These are phyloP conservation scores for Otis tarda DNA, from an alignment of 2,113 vertebrate genomes.

Conservation along the genomic window DNA sequence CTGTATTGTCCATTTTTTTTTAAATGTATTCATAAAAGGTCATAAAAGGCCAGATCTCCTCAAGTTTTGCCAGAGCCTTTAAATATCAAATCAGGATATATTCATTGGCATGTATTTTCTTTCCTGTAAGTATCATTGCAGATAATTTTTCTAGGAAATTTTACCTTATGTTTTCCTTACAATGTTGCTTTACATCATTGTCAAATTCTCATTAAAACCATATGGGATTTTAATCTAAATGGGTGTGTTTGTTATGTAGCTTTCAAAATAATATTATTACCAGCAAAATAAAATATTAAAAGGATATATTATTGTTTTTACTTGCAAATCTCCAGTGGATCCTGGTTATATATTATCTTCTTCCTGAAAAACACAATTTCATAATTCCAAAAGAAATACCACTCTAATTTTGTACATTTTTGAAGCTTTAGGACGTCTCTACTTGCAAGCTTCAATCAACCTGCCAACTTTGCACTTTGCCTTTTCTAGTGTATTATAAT, in stretches of 20 bases:
- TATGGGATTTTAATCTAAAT: neutral
- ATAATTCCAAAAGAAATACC: neutral
- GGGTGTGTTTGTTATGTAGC: neutral
- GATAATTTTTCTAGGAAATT: neutral
- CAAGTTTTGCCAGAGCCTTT: neutral
- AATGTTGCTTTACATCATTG: neutral
- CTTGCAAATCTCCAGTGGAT: neutral
- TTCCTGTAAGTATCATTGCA: neutral
- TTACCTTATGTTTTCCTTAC: neutral
- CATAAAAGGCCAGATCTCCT: neutral
- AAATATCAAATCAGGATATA: neutral
- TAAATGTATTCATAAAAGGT: neutral
- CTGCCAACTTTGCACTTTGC: neutral
- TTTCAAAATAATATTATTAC: neutral
- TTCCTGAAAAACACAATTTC: neutral
- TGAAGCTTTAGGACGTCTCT: neutral
- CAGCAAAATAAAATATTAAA: neutral
- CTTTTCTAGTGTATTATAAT: neutral
- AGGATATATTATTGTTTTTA: neutral
- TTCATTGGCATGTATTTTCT: neutral
- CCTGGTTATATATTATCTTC: neutral
- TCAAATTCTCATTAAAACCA: neutral
- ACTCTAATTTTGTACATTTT: neutral
- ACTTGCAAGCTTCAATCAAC: neutral
- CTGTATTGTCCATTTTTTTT: neutral